A percentile compares a stretch with the other conserved stretches of the same genome.
Evolutionary conservation across 2,888 invertebrate genomes (phyloP).

Genomic region (Ormyrus pomaceus): DNA sequence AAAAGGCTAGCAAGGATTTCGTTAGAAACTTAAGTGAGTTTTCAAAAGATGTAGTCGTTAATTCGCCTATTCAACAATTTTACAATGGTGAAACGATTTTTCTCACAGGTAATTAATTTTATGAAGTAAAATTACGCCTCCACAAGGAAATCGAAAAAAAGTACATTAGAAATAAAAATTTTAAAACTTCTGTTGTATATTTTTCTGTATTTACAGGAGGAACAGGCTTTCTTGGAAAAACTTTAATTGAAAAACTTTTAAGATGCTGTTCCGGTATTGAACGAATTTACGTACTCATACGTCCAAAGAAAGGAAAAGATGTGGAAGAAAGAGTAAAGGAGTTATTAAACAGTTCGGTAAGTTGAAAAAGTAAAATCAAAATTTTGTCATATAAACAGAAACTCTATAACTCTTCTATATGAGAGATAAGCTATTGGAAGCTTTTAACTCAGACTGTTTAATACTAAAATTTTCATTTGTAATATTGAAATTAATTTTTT

Average conservation of each 20-base stretch:
- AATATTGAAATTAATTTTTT: background rate
- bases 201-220: conserved; percentile 66
- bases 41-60: too few relatives aligned
- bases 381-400: background rate
- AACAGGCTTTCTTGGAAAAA: conserved; percentile 77
- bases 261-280: conserved; percentile 78
- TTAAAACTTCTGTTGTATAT: too few relatives aligned
- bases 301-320: conserved; percentile 76
- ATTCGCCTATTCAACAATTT: too few relatives aligned
- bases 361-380: background rate
- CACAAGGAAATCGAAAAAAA: too few relatives aligned
- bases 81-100: too few relatives aligned
- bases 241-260: conserved; percentile 80
- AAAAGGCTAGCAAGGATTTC: too few relatives aligned
- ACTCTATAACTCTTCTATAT: background rate
- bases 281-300: conserved; percentile 77
- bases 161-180: too few relatives aligned
- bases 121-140: too few relatives aligned
- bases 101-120: too few relatives aligned
- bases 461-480: too few relatives aligned
- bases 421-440: background rate
- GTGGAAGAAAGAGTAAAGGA: background rate
- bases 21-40: too few relatives aligned
- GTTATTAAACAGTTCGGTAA: conserved; percentile 8
- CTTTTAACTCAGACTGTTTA: background rate